Percentiles rank a stretch among this genome's conserved stretches.
These are phyloP conservation scores for Petaurus breviceps DNA, from an alignment of 2,113 vertebrate species.

Conservation along the genomic window DNA sequence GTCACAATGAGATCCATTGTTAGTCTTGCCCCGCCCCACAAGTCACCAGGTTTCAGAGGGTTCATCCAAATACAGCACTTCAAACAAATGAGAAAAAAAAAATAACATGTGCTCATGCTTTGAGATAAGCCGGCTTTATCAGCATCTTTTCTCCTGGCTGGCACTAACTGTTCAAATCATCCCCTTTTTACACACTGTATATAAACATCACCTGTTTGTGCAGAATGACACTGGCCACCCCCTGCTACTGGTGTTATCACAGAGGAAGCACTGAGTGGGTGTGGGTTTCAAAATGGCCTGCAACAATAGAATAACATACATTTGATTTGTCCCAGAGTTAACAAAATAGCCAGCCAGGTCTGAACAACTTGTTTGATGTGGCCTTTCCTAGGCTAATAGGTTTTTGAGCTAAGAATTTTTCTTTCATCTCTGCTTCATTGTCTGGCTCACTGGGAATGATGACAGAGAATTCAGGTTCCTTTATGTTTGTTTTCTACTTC, in stretches of 20 bases:
- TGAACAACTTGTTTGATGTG: neutral
- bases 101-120: constrained; percentile 6
- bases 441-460: constrained; percentile 19
- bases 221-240: constrained; percentile 75
- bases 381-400: constrained; percentile 65
- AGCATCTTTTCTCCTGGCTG: constrained; percentile 62
- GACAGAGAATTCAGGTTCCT: constrained; percentile 64
- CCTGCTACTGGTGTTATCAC: constrained; percentile 81
- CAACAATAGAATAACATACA: constrained; percentile 75
- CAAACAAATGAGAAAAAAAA: constrained; percentile 73
- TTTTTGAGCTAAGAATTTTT: constrained; percentile 45
- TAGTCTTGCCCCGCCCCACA: constrained; percentile 40
- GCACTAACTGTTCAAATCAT: constrained; percentile 68
- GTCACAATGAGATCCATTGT: constrained; percentile 37
- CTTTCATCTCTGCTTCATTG: constrained; percentile 63
- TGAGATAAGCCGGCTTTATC: constrained; percentile 79
- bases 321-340: constrained; percentile 61
- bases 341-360: constrained; percentile 10
- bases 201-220: constrained; percentile 85
- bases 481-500: constrained; percentile 43
- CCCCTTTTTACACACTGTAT: constrained; percentile 73
- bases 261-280: constrained; percentile 85
- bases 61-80: constrained; percentile 74
- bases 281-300: constrained; percentile 72
- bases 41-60: constrained; percentile 26